Conservation (phyloP, 2,113 vertebrate genomes). For the Notothenia rossii region DNA sequence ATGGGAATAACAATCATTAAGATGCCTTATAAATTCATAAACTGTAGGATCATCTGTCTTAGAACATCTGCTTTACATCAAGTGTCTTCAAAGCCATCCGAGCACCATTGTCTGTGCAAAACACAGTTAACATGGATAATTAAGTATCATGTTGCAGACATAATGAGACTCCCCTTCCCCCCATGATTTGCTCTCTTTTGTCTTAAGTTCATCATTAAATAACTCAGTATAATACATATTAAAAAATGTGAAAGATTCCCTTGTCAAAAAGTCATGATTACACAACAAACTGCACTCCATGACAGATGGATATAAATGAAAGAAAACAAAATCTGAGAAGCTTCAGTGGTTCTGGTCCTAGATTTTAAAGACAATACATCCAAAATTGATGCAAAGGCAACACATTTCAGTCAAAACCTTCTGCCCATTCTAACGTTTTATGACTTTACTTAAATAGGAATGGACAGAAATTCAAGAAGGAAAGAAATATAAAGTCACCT, state of each 20-base stretch:
- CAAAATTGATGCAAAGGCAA: too few relatives aligned
- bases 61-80: conserved; percentile 29
- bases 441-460: too few relatives aligned
- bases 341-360: too few relatives aligned
- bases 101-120: conserved; percentile 23
- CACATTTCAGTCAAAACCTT: too few relatives aligned
- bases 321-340: too few relatives aligned
- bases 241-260: neutral
- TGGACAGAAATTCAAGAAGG: too few relatives aligned
- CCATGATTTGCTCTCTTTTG: neutral
- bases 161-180: conserved; percentile 13
- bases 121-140: conserved; percentile 26
- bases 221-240: neutral
- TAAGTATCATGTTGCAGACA: conserved; percentile 21
- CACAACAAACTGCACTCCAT: neutral
- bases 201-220: conserved; percentile 1
- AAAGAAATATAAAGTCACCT: too few relatives aligned
- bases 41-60: neutral
- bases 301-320: too few relatives aligned
- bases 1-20: neutral
- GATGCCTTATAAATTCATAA: neutral
- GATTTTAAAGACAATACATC: too few relatives aligned
- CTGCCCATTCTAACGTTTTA: too few relatives aligned
- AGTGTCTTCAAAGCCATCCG: neutral
- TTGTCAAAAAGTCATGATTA: neutral